phyloP scores from a whole-genome alignment of 2,113 vertebrate genomes.

The Albula goreensis region DNA sequence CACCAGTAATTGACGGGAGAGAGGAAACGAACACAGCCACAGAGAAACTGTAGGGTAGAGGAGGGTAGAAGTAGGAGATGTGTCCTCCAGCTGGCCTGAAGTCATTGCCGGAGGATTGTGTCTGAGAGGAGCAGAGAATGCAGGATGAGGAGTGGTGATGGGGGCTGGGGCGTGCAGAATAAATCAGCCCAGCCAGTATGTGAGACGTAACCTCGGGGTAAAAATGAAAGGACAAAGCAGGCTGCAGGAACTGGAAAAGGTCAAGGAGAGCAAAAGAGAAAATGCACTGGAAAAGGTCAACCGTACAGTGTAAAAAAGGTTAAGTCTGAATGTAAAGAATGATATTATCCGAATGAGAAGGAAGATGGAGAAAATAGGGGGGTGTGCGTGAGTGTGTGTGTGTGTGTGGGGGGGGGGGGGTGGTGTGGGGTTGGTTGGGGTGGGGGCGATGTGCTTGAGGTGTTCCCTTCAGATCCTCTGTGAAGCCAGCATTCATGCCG shows the following conservation, averaged over 20 bases:
- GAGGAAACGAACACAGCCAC: background rate
- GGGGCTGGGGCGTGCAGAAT: constrained; percentile 47
- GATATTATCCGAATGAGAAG: constrained; percentile 18
- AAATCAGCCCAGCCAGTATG: constrained; percentile 59
- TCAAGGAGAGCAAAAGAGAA: constrained; percentile 61
- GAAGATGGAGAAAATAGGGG: constrained; percentile 17
- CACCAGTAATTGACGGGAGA: background rate
- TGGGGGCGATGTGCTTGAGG: background rate
- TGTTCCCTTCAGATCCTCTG: background rate
- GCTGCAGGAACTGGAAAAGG: constrained; percentile 55
- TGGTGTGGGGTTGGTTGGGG: background rate
- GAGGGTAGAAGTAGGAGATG: too few species aligned
- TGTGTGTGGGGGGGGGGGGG: background rate
- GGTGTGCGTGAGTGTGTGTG: background rate
- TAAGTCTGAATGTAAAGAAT: constrained; percentile 47
- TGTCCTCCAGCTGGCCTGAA: background rate
- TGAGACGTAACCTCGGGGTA: constrained; percentile 57
- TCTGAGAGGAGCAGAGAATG: background rate
- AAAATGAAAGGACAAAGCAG: constrained; percentile 58
- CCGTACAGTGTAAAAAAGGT: constrained; percentile 39
- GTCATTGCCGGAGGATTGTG: background rate
- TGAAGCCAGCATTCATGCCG: background rate
- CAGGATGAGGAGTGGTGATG: constrained; percentile 21
- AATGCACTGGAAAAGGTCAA: constrained; percentile 59
- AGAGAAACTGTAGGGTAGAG: background rate